Evolutionary conservation across 2,888 invertebrate species (phyloP).

Genomic region (Asteroscopus sphinx): DNA sequence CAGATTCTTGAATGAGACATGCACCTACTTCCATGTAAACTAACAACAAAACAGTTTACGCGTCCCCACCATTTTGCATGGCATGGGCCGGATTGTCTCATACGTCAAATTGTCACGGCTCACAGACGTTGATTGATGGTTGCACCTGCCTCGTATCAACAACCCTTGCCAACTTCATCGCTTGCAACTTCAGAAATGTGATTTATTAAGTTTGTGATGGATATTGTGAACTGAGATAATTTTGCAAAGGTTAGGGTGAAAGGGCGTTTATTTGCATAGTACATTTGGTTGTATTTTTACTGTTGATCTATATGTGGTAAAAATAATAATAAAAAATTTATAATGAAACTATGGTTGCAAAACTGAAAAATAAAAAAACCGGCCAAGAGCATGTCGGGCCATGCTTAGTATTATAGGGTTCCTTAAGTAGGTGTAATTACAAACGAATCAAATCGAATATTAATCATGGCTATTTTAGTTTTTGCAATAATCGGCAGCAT

Average conservation of each 20-base stretch:
- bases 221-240: slow-evolving; percentile 38
- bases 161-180: slow-evolving; percentile 71
- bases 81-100: slow-evolving; percentile 86
- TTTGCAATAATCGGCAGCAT: no score
- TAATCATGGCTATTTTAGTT: no score
- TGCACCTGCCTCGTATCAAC: slow-evolving; percentile 80
- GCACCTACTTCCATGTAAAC: slow-evolving; percentile 75
- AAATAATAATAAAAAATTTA: no score
- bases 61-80: slow-evolving; percentile 81
- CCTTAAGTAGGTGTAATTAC: no score
- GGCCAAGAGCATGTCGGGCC: no score
- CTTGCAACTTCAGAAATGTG: slow-evolving; percentile 67
- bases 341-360: no score
- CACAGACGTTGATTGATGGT: slow-evolving; percentile 83
- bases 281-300: neutral
- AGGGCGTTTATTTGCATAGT: slow-evolving; percentile 8
- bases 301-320: no score
- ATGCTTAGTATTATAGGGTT: no score
- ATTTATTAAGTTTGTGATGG: slow-evolving; percentile 66
- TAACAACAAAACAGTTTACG: slow-evolving; percentile 62
- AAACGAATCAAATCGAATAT: no score
- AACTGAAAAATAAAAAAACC: no score
- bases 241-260: slow-evolving; percentile 15
- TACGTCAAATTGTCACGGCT: slow-evolving; percentile 87
- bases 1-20: no score